Percentiles rank a stretch among this genome's conserved stretches.
Evolutionary conservation across 2,888 invertebrate genomes (phyloP).

Genomic region (Melanchra persicariae): DNA sequence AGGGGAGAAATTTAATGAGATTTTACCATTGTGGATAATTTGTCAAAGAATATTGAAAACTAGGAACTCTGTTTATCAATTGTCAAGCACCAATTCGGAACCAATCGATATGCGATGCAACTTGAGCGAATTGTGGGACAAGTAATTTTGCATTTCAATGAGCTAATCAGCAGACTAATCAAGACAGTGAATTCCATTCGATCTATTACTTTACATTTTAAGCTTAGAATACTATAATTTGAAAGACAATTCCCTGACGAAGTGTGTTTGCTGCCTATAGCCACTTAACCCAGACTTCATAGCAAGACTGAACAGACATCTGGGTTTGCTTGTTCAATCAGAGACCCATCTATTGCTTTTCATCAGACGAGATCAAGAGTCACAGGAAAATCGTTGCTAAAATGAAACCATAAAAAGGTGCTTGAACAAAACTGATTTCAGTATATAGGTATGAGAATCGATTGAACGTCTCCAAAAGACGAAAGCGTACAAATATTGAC

Average conservation of each 20-base stretch:
- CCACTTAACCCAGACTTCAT: background rate
- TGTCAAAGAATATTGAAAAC: background rate
- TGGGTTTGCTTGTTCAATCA: background rate
- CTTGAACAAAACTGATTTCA: background rate
- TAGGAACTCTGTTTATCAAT: background rate
- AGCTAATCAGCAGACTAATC: slow-evolving; percentile 7
- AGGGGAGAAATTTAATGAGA: background rate
- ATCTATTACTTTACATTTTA: background rate
- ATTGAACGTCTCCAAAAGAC: slow-evolving; percentile 27
- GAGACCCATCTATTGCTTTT: background rate
- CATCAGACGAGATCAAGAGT: background rate
- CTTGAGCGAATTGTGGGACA: background rate
- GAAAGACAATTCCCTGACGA: background rate
- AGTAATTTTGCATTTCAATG: slow-evolving; percentile 16
- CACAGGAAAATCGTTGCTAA: background rate
- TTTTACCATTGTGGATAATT: background rate
- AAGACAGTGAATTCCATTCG: too few species aligned
- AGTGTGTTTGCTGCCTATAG: too few species aligned
- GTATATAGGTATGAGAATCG: background rate
- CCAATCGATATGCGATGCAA: background rate
- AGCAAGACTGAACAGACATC: background rate
- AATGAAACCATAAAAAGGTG: too few species aligned
- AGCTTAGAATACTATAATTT: background rate
- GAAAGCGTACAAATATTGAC: slow-evolving; percentile 26
- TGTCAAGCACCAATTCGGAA: background rate